Conservation (phyloP, 2,797 vertebrate species). For the Fistularia commersonii region DNA sequence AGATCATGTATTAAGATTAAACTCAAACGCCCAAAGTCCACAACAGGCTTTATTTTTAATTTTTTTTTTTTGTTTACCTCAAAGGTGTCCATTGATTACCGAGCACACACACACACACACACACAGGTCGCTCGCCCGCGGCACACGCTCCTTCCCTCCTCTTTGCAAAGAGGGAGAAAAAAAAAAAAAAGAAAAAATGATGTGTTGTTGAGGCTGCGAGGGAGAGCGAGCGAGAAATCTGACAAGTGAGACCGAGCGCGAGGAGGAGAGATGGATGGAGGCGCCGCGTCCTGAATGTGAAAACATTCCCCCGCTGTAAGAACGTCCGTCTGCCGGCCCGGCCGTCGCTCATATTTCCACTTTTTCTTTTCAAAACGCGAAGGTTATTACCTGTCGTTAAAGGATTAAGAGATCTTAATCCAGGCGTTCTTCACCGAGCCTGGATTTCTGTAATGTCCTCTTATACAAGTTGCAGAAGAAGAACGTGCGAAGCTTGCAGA, state of each 20-base stretch:
- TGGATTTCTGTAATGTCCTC: too few relatives aligned
- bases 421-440: too few relatives aligned
- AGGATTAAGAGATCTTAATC: too few relatives aligned
- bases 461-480: too few relatives aligned
- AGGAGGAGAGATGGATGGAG: constrained; percentile 56
- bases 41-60: constrained; percentile 6
- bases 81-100: constrained; percentile 46
- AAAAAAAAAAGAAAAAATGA: constrained; percentile 33
- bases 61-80: constrained; percentile 28
- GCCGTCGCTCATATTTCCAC: constrained; percentile 15
- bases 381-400: neutral
- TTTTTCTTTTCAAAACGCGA: neutral
- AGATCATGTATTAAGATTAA: constrained; percentile 2
- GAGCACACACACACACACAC: constrained; percentile 13
- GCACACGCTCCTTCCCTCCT: constrained; percentile 45
- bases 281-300: constrained; percentile 44
- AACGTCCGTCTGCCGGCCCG: constrained; percentile 39
- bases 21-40: constrained; percentile 5
- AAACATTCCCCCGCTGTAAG: constrained; percentile 10
- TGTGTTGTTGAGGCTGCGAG: constrained; percentile 55
- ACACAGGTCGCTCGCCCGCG: constrained; percentile 28
- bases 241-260: constrained; percentile 57
- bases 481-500: too few relatives aligned
- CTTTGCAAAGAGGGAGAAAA: constrained; percentile 24
- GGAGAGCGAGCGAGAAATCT: constrained; percentile 49